phyloP scores from a whole-genome alignment of 1,140 invertebrate genomes.

The Calycopis cecrops region DNA sequence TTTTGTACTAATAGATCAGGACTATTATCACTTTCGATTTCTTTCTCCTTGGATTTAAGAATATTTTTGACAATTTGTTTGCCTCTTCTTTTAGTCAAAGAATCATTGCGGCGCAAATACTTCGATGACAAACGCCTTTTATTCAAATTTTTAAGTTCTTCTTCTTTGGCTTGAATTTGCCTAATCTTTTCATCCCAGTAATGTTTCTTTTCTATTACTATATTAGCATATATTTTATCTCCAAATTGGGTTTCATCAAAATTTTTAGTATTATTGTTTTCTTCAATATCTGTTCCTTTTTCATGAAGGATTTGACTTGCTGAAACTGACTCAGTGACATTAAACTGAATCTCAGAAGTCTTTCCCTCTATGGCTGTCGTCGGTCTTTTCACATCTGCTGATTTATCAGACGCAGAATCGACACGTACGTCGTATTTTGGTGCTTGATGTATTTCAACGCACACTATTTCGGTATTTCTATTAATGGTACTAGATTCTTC shows the following conservation, averaged over 20 bases:
- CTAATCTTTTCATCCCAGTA: conserved; percentile 73
- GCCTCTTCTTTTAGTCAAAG: conserved; percentile 62
- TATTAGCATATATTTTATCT: conserved; percentile 43
- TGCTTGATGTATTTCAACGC: conserved; percentile 26
- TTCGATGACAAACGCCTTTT: conserved; percentile 48
- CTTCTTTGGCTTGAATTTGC: conserved; percentile 54
- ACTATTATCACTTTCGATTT: conserved; percentile 15
- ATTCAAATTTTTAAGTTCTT: conserved; percentile 51
- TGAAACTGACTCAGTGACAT: conserved; percentile 70
- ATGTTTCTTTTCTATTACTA: conserved; percentile 69
- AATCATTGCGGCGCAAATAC: conserved; percentile 60
- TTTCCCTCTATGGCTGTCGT: conserved; percentile 47
- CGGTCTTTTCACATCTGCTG: conserved; percentile 73
- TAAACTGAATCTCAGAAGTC: conserved; percentile 74
- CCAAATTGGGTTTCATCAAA: conserved; percentile 47
- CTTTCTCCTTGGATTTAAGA: conserved; percentile 40
- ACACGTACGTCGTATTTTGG: conserved; percentile 45
- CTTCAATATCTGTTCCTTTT: conserved; percentile 20
- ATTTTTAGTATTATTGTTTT: conserved; percentile 15
- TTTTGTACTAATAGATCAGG: neutral
- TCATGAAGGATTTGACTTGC: conserved; percentile 67
- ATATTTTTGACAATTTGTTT: conserved; percentile 65
- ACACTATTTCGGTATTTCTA: neutral
- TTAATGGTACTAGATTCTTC: conserved; percentile 26
- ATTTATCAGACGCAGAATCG: conserved; percentile 69